Evolutionary conservation across 2,888 invertebrate genomes (phyloP).

Genomic region (Mimachlamys varia): DNA sequence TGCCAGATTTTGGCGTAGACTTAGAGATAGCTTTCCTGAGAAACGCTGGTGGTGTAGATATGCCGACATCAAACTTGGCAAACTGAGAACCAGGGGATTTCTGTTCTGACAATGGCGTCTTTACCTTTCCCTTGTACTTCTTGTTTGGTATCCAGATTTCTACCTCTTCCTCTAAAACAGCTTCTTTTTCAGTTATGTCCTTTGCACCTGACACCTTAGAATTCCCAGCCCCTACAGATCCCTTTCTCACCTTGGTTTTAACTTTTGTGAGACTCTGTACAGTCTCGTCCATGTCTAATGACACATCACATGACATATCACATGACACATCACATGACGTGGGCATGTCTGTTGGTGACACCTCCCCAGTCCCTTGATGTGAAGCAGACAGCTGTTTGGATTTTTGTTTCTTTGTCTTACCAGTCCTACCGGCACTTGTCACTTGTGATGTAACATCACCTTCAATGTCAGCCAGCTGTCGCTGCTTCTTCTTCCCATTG

Average conservation of each 20-base stretch:
- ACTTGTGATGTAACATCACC: not conserved
- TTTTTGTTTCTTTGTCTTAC: too few species aligned
- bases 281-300: not conserved
- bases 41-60: not conserved
- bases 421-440: too few species aligned
- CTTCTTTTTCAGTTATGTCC: not conserved
- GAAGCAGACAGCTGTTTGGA: too few species aligned
- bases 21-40: not conserved
- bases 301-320: not conserved
- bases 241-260: not conserved
- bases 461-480: not conserved
- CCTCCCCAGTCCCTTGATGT: too few species aligned
- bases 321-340: not conserved
- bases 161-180: not conserved
- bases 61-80: not conserved
- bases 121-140: not conserved
- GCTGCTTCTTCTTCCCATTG: not conserved
- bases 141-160: constrained; percentile 24
- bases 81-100: not conserved
- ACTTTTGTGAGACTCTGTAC: not conserved
- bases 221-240: not conserved
- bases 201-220: not conserved
- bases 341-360: not conserved
- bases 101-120: not conserved
- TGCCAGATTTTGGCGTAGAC: not conserved